Evolutionary conservation across 2,797 vertebrate species (phyloP), one percentile per base, ranked within the genome.

Genomic region (Tarsius wallacei): DNA sequence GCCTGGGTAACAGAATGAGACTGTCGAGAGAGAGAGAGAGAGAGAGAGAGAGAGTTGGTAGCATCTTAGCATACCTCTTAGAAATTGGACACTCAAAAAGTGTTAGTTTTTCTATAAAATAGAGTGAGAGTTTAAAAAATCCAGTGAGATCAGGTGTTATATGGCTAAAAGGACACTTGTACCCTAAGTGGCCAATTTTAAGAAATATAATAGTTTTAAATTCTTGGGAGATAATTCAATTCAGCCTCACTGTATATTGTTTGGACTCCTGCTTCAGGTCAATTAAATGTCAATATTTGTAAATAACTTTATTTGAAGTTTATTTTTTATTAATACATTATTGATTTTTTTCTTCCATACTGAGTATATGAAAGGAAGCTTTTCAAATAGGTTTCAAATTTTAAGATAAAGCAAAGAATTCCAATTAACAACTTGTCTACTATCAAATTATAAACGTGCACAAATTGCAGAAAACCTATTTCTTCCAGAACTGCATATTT

Each of bases 391-490:
- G 22, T 83, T 91, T 94, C 63, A 80, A 31, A 16, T 96, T 94
- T 71, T 82, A 93, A 93, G 87, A 88, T 70, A 81, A 85, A 90
- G 64, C 21, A 78, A 82, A 57, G 16, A 82, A 76, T 80, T 86
- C 2, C 22, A 17, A 81, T 82, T 61, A 95, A 89, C 33, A 70
- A 24, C 28, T 91, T 93, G 24, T 57, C 36, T 73, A 53, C n/a
- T 90, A 91, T 89, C 51, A 93, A 83, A 73, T 94, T 74, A 95
- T 55, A 96, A 33, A 85, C 17, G 24, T 57, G 13, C 81, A 33
- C 3, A 17, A 71, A 88, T 83, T 78, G 86, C 76, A 94, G 96
- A 96, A 97, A 96, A 94, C 89, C 5, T 74, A 66, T 97, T 97
- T 98, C 94, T 94, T 42, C 71, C 95, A 95, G 87, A 73, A 68